phyloP scores from a whole-genome alignment of 2,888 invertebrate species.

The Punctoribates punctum region DNA sequence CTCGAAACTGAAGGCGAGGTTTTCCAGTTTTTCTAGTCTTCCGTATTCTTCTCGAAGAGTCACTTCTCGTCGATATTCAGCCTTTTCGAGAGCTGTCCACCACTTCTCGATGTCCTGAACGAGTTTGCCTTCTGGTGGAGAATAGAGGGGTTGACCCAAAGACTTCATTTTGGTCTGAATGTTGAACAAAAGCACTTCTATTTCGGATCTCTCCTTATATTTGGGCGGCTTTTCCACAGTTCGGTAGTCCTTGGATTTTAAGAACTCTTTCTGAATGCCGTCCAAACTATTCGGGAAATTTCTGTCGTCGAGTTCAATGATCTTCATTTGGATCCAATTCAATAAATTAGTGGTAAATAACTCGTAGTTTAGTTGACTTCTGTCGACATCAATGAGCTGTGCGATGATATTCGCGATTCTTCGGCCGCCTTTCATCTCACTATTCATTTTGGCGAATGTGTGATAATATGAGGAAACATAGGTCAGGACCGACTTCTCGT shows the following conservation, averaged over 20 bases:
- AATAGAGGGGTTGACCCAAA: constrained; percentile 80
- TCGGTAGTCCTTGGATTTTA: constrained; percentile 69
- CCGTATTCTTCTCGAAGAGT: constrained; percentile 84
- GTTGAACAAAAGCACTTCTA: constrained; percentile 91
- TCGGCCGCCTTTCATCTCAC: constrained; percentile 93
- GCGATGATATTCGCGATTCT: constrained; percentile 96
- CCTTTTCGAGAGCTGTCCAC: constrained; percentile 86
- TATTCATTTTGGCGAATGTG: constrained; percentile 95
- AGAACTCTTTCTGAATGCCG: constrained; percentile 87
- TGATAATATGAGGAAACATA: constrained; percentile 99
- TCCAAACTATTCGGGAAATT: constrained; percentile 86
- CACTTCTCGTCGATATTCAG: constrained; percentile 89
- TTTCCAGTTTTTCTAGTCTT: constrained; percentile 86
- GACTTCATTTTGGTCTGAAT: constrained; percentile 94
- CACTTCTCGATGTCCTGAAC: constrained; percentile 92
- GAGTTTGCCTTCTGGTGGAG: constrained; percentile 80
- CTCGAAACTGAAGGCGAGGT: constrained; percentile 90
- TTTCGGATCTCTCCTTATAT: constrained; percentile 95
- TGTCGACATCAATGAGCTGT: constrained; percentile 91
- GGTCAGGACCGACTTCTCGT: constrained; percentile 98
- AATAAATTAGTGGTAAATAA: constrained; percentile 75
- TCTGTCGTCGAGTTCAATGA: constrained; percentile 72
- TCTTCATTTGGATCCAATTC: constrained; percentile 88
- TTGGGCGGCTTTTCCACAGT: constrained; percentile 97
- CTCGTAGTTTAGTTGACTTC: constrained; percentile 83